phyloP scores from a whole-genome alignment of 2,113 vertebrate genomes.

The Misgurnus mizolepis region DNA sequence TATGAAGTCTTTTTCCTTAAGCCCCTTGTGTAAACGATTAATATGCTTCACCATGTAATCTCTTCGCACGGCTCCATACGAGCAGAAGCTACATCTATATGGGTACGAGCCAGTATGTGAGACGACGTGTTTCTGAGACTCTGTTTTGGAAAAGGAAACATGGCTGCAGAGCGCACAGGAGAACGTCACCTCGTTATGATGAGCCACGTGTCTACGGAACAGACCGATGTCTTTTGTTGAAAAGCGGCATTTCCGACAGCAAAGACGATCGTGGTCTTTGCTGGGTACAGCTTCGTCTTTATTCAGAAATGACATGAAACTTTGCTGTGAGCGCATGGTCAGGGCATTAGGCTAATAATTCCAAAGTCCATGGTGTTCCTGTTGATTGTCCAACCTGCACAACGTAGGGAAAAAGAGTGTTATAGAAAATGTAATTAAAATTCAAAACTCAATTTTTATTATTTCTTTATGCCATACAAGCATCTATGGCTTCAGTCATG shows the following conservation, averaged over 20 bases:
- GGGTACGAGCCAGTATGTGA: conserved; percentile 85
- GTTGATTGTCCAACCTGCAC: conserved; percentile 23
- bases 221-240: conserved; percentile 80
- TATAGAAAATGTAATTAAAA: not conserved
- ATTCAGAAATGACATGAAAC: conserved; percentile 56
- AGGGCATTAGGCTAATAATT: not conserved
- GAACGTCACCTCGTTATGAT: conserved; percentile 83
- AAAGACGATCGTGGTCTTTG: conserved; percentile 76
- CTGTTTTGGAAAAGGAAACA: conserved; percentile 84
- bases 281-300: conserved; percentile 62
- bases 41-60: conserved; percentile 91
- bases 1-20: conserved; percentile 58
- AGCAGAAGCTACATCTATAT: conserved; percentile 85
- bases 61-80: conserved; percentile 87
- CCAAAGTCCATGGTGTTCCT: not conserved
- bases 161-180: conserved; percentile 82
- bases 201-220: conserved; percentile 76
- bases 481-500: too few relatives aligned
- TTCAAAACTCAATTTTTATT: not conserved
- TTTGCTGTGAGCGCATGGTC: conserved; percentile 52
- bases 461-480: too few relatives aligned
- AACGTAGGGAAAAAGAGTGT: conserved; percentile 3
- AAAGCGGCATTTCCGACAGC: conserved; percentile 83
- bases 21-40: conserved; percentile 79
- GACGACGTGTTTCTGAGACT: conserved; percentile 86